Base-by-base conservation (phyloP, 2,888 invertebrate species). In the Tiliacea citrago region DNA sequence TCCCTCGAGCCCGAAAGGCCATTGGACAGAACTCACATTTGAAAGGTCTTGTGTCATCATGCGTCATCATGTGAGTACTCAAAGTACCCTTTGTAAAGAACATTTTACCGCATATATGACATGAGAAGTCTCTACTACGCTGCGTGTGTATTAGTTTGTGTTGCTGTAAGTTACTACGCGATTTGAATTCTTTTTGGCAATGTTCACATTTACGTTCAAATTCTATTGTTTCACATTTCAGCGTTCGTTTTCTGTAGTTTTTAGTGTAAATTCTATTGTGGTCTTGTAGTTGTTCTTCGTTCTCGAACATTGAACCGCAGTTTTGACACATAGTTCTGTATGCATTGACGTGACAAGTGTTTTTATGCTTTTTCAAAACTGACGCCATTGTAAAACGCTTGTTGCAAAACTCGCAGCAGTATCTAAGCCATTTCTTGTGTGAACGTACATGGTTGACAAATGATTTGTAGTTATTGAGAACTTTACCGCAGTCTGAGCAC, bases 71-170 rank as follows among this genome's bases (percentile, higher is more conserved):
- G 68, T 96, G 96, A 0, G 95, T 95, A 7, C 94, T 91, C 1
- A 96, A 79, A 0, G 96, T 94, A 0, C 96, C 96, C 90, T 96
- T 96, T 0, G 95, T 96, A 45, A 93, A 96, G 82, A 96, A 96
- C 95, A 95, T 96, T 88, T 96, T 96, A 0, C 96, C 96, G 9
- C 96, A 96, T 0, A 96, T 82, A 65, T 96, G 96, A 76, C 96
- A 96, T 0, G 96, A 93, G 61, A 95, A 96, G 24, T 96, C 93
- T 83, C 95, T 88, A 16, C 92, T 93, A 0, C 95, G 93, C 81
- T 96, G 96, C 69, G 95, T 97, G 73, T 97, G 96, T 0, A 95
- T 91, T 1, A 94, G 77, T 72, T 92, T 93, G 73, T 96, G 96
- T 47, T 95, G 95, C 4, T 91, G 91, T 1, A 96, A 82, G 71